A percentile compares a stretch with the other conserved stretches of the same genome.
phyloP scores from a whole-genome alignment of 2,888 invertebrate species.

The Amblyteles armatorius region DNA sequence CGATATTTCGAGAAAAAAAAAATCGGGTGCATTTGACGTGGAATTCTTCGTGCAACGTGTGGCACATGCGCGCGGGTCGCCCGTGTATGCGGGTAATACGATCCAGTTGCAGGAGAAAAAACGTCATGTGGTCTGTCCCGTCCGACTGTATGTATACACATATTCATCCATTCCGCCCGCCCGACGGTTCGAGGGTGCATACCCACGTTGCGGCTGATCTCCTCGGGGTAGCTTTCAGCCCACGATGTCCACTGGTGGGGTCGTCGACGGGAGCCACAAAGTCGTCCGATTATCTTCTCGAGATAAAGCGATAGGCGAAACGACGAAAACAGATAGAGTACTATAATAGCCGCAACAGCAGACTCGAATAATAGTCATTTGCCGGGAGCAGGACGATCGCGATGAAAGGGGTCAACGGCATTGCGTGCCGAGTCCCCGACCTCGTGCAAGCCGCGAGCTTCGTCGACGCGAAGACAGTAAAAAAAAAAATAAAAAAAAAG shows the following conservation, averaged over 20 bases:
- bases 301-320: conserved; percentile 29
- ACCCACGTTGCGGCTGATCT: conserved; percentile 17
- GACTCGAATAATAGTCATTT: conserved; percentile 30
- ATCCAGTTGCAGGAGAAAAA: conserved; percentile 68
- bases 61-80: neutral
- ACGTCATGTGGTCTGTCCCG: conserved; percentile 61
- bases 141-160: neutral
- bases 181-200: conserved; percentile 24
- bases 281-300: conserved; percentile 44
- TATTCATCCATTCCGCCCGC: conserved; percentile 11
- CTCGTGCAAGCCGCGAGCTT: neutral
- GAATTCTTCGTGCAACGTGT: conserved; percentile 26
- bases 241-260: conserved; percentile 1
- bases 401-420: conserved; percentile 23
- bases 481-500: neutral
- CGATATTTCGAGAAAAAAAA: neutral
- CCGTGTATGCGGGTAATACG: conserved; percentile 67
- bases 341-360: conserved; percentile 6
- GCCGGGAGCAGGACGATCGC: conserved; percentile 5
- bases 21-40: neutral
- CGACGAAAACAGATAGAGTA: conserved; percentile 5
- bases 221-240: neutral
- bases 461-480: neutral
- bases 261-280: conserved; percentile 18
- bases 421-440: conserved; percentile 14